Conservation (phyloP, 2,797 vertebrate genomes). For the Enteromius argenteus region DNA sequence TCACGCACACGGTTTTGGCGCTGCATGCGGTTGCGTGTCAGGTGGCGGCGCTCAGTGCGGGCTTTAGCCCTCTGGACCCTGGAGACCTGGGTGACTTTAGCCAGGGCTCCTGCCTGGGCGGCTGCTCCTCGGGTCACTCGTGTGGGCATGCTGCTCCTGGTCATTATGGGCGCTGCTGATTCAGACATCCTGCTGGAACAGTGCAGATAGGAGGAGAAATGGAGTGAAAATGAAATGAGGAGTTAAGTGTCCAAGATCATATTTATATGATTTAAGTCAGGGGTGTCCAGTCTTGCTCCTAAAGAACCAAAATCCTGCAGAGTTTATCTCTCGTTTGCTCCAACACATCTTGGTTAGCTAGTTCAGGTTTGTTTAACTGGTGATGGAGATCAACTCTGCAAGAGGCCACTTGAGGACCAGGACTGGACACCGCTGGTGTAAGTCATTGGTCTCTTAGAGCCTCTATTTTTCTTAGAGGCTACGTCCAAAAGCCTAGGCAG, state of each 20-base stretch:
- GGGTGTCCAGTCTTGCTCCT: not conserved
- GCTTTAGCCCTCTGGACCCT: conserved; percentile 90
- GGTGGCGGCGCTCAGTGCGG: conserved; percentile 84
- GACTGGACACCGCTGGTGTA: not conserved
- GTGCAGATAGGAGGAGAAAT: not conserved
- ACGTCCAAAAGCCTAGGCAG: not conserved
- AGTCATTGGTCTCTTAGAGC: not conserved
- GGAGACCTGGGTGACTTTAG: conserved; percentile 88
- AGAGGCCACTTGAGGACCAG: not conserved
- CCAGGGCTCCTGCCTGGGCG: conserved; percentile 83
- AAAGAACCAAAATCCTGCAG: not conserved
- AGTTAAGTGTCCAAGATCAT: not conserved
- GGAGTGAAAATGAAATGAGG: not conserved
- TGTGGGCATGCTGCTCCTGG: conserved; percentile 70
- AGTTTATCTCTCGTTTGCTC: not conserved
- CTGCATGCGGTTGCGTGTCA: conserved; percentile 89
- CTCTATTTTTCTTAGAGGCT: not conserved
- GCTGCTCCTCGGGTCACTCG: conserved; percentile 79
- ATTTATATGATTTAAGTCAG: not conserved
- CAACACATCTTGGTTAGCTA: not conserved
- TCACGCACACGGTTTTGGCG: conserved; percentile 92
- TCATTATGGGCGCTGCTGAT: conserved; percentile 72
- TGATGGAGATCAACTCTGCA: not conserved
- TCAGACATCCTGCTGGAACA: conserved; percentile 78
- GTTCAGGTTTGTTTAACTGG: not conserved